Evolutionary conservation across 2,797 vertebrate genomes (phyloP), one percentile per base, ranked within the genome.

Genomic region (Linurgus olivaceus): DNA sequence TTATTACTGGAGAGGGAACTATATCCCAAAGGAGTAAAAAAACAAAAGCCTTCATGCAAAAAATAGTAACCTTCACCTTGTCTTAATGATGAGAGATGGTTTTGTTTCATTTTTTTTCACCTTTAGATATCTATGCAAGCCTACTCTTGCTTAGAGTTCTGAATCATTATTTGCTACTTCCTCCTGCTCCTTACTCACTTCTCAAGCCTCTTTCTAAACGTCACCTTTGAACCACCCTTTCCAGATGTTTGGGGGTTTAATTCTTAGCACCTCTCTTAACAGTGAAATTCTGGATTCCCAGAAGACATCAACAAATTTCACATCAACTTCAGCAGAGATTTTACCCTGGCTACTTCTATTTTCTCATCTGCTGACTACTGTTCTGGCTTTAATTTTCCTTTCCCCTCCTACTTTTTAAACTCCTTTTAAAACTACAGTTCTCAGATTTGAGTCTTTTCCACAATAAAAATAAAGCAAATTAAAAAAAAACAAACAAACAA

Each of bases 31-130:
- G 31, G 28, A 58, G 12, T 33, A 29, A 81, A 84, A 93, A 87
- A 86, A 2, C 16, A 44, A 8, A 86, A 70, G 9, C 5, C 1
- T 6, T 81, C 29, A 48, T 75, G 54, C 62, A 93, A 91, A 81
- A 94, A 95, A 83, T 50, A 92, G 23, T 93, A 84, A 84, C 83
- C 83, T 93, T 92, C 88, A 79, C 59, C 40, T 86, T 76, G n/a
- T 84, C 83, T 84, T 75, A 50, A 63, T 66, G 51, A 93, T 73
- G 62, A 90, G 37, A 93, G 55, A 58, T 7, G 14, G n/a, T 63
- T 86, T 92, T 76, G 18, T 86, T 81, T 81, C 21, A 48, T 92
- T 90, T 90, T 75, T 94, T 90, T 68, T 73, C 90, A 88, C 59
- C 26, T 94, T 81, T 44, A 86, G 47, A 87, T 90, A 75, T 70